Percentiles rank a stretch among this genome's conserved stretches.
Conservation (phyloP, 2,113 vertebrate species). For the Gambusia holbrooki region DNA sequence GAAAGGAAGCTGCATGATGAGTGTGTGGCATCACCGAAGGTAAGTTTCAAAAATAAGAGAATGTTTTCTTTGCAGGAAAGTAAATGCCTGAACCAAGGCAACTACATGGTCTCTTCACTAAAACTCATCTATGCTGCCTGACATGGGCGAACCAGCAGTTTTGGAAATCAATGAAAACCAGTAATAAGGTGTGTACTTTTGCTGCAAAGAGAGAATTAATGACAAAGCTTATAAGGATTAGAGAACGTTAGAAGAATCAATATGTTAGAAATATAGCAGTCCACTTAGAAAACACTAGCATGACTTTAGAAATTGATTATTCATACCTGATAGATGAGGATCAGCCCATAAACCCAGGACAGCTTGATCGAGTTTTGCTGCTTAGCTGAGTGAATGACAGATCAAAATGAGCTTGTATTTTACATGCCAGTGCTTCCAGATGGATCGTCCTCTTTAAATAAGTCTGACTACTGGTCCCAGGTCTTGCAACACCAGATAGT, state of each 20-base stretch:
- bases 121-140: not conserved
- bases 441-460: constrained; percentile 18
- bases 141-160: not conserved
- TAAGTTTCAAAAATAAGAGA: not conserved
- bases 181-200: constrained; percentile 1
- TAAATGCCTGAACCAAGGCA: not conserved
- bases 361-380: not conserved
- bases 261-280: constrained; percentile 25
- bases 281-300: constrained; percentile 38
- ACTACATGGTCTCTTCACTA: not conserved
- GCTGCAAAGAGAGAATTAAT: not conserved
- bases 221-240: not conserved
- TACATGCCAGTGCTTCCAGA: constrained; percentile 8
- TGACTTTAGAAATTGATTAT: constrained; percentile 24
- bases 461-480: constrained; percentile 41
- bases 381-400: not conserved
- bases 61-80: not conserved
- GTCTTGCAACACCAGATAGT: constrained; percentile 13
- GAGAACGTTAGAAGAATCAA: constrained; percentile 8
- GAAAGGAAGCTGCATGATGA: not conserved
- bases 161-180: constrained; percentile 5
- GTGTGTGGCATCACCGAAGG: not conserved
- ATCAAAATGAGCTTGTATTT: constrained; percentile 8
- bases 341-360: constrained; percentile 1
- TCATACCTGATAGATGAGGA: constrained; percentile 17